A percentile compares a stretch with the other conserved stretches of the same genome.
Evolutionary conservation across 2,113 vertebrate genomes (phyloP).

Genomic region (Arenaria interpres): DNA sequence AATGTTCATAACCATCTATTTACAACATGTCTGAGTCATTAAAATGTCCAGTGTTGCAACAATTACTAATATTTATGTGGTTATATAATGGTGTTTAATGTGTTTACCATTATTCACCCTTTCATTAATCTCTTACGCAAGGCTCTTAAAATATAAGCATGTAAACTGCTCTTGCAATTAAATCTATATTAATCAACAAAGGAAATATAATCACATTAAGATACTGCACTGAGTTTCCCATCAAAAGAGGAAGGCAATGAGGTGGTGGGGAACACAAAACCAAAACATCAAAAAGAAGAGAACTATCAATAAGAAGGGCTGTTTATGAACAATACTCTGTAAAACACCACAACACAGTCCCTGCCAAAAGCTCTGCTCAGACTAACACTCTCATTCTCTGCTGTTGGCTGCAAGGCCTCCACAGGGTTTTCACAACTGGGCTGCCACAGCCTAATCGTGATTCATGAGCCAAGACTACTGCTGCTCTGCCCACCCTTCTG

Average conservation of each 20-base stretch:
- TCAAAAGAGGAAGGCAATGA: neutral
- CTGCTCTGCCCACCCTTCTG: neutral
- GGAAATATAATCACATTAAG: neutral
- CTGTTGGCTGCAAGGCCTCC: neutral
- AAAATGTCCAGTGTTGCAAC: conserved; percentile 6
- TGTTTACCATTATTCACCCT: neutral
- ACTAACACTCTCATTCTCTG: neutral
- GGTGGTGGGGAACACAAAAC: neutral
- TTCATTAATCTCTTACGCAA: neutral
- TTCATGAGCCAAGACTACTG: neutral
- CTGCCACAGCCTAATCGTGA: neutral
- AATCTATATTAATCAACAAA: conserved; percentile 16
- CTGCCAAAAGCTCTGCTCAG: neutral
- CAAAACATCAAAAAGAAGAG: neutral
- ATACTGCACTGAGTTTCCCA: neutral
- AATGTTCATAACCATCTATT: neutral
- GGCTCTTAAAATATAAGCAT: conserved; percentile 17
- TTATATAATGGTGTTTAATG: conserved; percentile 21
- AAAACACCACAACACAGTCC: neutral
- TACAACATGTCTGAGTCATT: neutral
- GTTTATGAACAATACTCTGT: fast-evolving
- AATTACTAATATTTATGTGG: conserved; percentile 20
- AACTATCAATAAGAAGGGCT: neutral
- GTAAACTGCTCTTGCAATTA: conserved; percentile 27
- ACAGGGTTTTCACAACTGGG: neutral